Evolutionary conservation across 2,888 invertebrate genomes (phyloP), one percentile per base, ranked within the genome.

Genomic region (Sicus ferrugineus): DNA sequence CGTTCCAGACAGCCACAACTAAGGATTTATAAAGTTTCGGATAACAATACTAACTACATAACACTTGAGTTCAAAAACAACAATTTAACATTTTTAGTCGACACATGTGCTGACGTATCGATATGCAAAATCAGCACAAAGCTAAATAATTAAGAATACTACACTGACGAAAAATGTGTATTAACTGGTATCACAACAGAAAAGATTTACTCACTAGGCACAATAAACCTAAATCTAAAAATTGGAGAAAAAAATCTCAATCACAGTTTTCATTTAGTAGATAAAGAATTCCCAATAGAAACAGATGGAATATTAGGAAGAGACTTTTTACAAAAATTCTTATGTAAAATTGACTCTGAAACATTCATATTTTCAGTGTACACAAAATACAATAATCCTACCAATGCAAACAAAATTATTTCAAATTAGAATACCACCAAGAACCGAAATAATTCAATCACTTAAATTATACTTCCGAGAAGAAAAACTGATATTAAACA

Each of bases 231-330:
- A 38, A 9, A 6, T 9, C 38, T 38, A 9, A 38, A 38, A 38
- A 38, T 38, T 9, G 38, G 38, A 38, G 38, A 38, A 38, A 11
- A 38, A 6, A 38, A 6, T 9, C 6, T 38, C 6, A 38, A 6
- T 38, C 38, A 38, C 38, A 38, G 11, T 11, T 38, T 38, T 38
- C 38, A 38, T 67, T 67, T n/a, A n/a, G n/a, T n/a, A n/a, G n/a
- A n/a, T n/a, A n/a, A n/a, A n/a, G n/a, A n/a, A n/a, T n/a, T n/a
- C 11, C 70, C 72, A 23, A 69, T 69, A 28, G 62, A 21, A n/a
- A 68, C 68, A 28, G 59, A 70, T 66, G 67, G 69, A 64, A 69
- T 72, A 16, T 14, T 72, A n/a, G 69, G 65, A 28, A 67, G 68
- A 65, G 68, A 70, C 19, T 70, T 70, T 30, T 23, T 72, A n/a